Base-by-base conservation (phyloP, 2,888 invertebrate species). In the Chrysolina americana region DNA sequence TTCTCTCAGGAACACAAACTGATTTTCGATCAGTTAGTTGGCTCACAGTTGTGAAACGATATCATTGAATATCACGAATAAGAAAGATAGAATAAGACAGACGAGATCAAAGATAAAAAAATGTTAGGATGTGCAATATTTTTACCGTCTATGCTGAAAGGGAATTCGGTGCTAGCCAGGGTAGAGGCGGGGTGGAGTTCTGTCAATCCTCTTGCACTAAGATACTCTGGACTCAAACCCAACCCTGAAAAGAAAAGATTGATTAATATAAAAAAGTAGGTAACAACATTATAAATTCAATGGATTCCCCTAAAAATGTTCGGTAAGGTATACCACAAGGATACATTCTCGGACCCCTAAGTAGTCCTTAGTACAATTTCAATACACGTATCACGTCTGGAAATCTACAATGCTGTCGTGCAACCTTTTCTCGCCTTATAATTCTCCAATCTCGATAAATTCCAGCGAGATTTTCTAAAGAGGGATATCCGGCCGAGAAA, bases 101-200 rank as follows among this genome's bases (percentile, higher is more conserved):
- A 28, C 5, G 28, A 28, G 28, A 28, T 28, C 28, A 28, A 28
- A 3, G 2, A 28, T 28, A 5, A 28, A 28, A 28, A 28, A 28
- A 3, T 28, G 28, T 28, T 28, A 28, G 28, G 28, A 28, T 28
- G 28, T 28, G 5, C 28, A 28, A 28, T 63, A 64, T 65, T 87
- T 90, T 91, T 89, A 95, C 95, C 95, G 89, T 98, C 97, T 89
- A 97, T 91, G 85, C 97, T 96, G 85, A 97, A 96, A 80, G 94
- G 95, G 83, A 97, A 94, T 84, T 97, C 97, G 77, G 96, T 94
- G 83, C 96, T 96, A 64, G 96, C 95, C 80, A 94, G 90, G 71
- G 94, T 93, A 84, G 90, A 93, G 73, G 91, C 91, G 76, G 92
- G 93, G 86, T 92, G 91, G 19, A 91, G 83, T 74, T 91, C 91